phyloP scores from a whole-genome alignment of 1,140 invertebrate genomes.

The Heliothis subflexa region DNA sequence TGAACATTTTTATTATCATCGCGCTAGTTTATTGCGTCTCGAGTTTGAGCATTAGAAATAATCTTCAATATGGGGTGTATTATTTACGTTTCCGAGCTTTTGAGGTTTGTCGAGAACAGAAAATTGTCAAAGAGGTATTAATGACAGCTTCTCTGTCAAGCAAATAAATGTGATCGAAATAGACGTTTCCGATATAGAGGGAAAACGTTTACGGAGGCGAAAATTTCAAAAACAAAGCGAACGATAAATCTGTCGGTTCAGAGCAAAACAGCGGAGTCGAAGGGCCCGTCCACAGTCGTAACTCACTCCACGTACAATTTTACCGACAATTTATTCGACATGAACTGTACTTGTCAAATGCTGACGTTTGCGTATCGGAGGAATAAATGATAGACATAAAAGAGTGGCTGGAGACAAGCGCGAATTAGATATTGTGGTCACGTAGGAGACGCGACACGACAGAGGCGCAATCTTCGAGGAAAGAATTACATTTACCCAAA shows the following conservation, averaged over 20 bases:
- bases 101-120: constrained; percentile 20
- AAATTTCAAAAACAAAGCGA: constrained; percentile 69
- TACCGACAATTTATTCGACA: constrained; percentile 81
- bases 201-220: constrained; percentile 54
- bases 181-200: constrained; percentile 38
- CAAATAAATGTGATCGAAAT: constrained; percentile 49
- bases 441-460: constrained; percentile 73
- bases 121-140: constrained; percentile 49
- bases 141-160: constrained; percentile 32
- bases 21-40: constrained; percentile 78
- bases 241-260: constrained; percentile 75
- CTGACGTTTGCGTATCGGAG: constrained; percentile 81
- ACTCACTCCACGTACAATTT: constrained; percentile 81
- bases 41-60: constrained; percentile 78
- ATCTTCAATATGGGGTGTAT: constrained; percentile 67
- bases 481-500: constrained; percentile 84
- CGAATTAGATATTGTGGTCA: constrained; percentile 79
- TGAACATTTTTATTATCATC: constrained; percentile 82
- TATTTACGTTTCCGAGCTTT: constrained; percentile 53
- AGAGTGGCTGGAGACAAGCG: constrained; percentile 75
- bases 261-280: constrained; percentile 70
- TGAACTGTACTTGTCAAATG: constrained; percentile 84
- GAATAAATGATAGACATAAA: constrained; percentile 84
- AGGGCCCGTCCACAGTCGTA: constrained; percentile 74
- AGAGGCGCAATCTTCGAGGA: constrained; percentile 81